Evolutionary conservation across 1,140 invertebrate genomes (phyloP).

Genomic region (Aleiodes sp.): DNA sequence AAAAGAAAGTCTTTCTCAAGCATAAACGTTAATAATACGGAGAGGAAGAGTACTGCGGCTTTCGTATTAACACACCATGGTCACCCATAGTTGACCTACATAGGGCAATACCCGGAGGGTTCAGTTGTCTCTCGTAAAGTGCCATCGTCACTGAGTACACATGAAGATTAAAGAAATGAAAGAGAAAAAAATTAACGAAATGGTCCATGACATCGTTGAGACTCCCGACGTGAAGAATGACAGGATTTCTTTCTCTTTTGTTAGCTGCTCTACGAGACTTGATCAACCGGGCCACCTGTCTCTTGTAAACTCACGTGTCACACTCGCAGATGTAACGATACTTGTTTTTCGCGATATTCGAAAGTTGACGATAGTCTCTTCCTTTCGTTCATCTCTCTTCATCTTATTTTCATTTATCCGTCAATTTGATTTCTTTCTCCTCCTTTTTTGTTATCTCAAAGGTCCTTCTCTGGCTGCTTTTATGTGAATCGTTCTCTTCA

Average conservation of each 20-base stretch:
- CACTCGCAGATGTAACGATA: not conserved
- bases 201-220: not conserved
- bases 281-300: slow-evolving; percentile 5
- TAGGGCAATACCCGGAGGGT: slow-evolving; percentile 22
- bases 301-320: not conserved
- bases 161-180: no score
- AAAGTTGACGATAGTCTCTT: slow-evolving; percentile 42
- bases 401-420: no score
- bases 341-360: slow-evolving; percentile 35
- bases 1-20: slow-evolving; percentile 22
- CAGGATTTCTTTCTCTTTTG: no score
- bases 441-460: no score
- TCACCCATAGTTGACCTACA: slow-evolving; percentile 28
- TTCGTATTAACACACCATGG: slow-evolving; percentile 34
- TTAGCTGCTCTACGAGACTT: no score
- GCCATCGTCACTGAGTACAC: not conserved
- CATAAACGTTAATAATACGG: slow-evolving; percentile 26
- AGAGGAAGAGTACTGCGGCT: slow-evolving; percentile 14
- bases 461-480: no score
- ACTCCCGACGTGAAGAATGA: no score
- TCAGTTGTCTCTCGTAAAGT: slow-evolving; percentile 22
- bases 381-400: slow-evolving; percentile 38
- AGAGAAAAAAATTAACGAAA: not conserved
- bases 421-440: no score
- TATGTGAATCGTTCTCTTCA: slow-evolving; percentile 6